phyloP scores from a whole-genome alignment of 2,113 vertebrate species.

The Cervus canadensis region DNA sequence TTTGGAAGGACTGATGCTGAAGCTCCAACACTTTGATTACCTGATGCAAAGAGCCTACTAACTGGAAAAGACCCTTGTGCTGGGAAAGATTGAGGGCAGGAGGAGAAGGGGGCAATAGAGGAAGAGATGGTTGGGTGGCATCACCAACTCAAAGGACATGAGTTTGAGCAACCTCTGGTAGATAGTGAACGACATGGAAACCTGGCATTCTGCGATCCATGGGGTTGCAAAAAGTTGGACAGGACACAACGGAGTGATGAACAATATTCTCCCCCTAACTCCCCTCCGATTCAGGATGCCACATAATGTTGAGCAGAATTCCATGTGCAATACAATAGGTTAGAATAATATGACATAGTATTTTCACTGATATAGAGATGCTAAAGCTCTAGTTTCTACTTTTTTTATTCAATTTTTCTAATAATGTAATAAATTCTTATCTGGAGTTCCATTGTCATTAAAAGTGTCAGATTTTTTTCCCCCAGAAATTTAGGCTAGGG shows the following conservation, averaged over 20 bases:
- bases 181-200: not conserved
- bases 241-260: not conserved
- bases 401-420: constrained; percentile 36
- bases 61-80: not conserved
- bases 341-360: not conserved
- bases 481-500: not conserved
- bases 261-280: not conserved
- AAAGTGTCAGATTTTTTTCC: not conserved
- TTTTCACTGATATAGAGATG: not conserved
- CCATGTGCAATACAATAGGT: not conserved
- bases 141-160: not conserved
- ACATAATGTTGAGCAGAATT: not conserved
- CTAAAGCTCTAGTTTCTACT: not conserved
- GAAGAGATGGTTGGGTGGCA: not conserved
- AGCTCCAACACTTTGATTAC: not conserved
- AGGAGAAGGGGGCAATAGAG: not conserved
- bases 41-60: not conserved
- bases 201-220: not conserved
- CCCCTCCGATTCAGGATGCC: not conserved
- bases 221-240: not conserved
- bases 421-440: constrained; percentile 23
- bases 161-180: not conserved
- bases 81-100: not conserved
- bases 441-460: not conserved
- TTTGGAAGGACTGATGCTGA: not conserved